Base-by-base conservation (phyloP, 1,140 invertebrate species). In the Anastrepha obliqua region DNA sequence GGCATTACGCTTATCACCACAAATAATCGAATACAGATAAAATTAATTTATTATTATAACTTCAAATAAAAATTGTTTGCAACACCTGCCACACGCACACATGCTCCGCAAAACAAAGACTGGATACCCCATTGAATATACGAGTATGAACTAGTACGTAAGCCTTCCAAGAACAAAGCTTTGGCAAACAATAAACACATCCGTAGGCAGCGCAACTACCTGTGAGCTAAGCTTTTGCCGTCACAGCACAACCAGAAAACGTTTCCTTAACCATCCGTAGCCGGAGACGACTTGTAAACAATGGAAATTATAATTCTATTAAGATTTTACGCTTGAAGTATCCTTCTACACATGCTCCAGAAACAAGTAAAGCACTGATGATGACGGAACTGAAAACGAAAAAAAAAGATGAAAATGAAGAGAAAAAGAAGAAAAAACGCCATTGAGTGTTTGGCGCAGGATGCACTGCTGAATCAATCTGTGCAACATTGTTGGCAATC, bases 291-390 rank as follows among this genome's bases (percentile, higher is more conserved):
- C 58, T 60, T 60, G 55, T 62, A 92, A 90, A 92, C 91, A 91
- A 92, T 92, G 88, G 89, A 87, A 91, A 88, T 92, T 91, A 91
- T 92, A 92, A 92, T 92, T 91, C 89, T 89, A 92, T 91, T 92
- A 92, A 92, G 91, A 91, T 90, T 91, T 91, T 90, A 89, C 89
- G 91, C 91, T 90, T 88, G 88, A 89, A 91, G 91, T 88, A 90
- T 89, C 89, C 89, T 91, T 89, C 91, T 92, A 85, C 91, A 91
- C 91, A 92, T 92, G 91, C 91, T 90, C 89, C 29, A 55, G 85
- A 86, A 59, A 86, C 85, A 86, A 86, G 51, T 86, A 17, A 29
- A 86, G 13, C 58, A 58, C 85, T 86, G 85, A 62, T 60, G 59
- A 62, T 86, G 86, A 87, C 86, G 60, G 86, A 65, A 67, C 15